These are phyloP conservation scores for Sinocyclocheilus anophthalmus DNA, from an alignment of 2,113 vertebrate species.

Conservation along the genomic window DNA sequence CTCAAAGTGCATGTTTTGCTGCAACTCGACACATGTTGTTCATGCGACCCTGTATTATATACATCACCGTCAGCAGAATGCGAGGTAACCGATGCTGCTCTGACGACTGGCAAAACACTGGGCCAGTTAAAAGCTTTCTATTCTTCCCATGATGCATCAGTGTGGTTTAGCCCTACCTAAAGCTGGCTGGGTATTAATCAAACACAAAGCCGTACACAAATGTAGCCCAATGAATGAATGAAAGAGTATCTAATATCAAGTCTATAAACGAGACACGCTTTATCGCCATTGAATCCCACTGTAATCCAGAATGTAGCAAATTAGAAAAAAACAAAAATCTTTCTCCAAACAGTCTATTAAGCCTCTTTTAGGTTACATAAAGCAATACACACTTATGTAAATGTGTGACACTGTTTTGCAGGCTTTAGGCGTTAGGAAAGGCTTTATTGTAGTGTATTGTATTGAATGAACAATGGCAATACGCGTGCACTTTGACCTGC, in stretches of 20 bases:
- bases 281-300: background rate
- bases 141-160: background rate
- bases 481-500: background rate
- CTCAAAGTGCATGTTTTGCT: no score
- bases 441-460: background rate
- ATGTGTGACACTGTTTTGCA: conserved; percentile 13
- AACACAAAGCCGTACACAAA: background rate
- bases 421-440: background rate
- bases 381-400: conserved; percentile 31
- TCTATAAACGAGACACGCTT: background rate
- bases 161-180: background rate
- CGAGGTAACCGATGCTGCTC: background rate
- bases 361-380: conserved; percentile 41
- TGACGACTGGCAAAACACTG: background rate
- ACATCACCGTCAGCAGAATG: background rate
- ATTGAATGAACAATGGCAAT: background rate
- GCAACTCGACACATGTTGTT: no score
- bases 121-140: background rate
- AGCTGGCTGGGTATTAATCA: background rate
- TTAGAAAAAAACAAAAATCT: conserved; percentile 1
- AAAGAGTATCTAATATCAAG: background rate
- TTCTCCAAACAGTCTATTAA: background rate
- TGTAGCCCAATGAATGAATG: background rate
- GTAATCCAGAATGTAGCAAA: background rate
- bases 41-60: background rate